phyloP scores from a whole-genome alignment of 2,113 vertebrate genomes.

The Artemisiospiza belli region DNA sequence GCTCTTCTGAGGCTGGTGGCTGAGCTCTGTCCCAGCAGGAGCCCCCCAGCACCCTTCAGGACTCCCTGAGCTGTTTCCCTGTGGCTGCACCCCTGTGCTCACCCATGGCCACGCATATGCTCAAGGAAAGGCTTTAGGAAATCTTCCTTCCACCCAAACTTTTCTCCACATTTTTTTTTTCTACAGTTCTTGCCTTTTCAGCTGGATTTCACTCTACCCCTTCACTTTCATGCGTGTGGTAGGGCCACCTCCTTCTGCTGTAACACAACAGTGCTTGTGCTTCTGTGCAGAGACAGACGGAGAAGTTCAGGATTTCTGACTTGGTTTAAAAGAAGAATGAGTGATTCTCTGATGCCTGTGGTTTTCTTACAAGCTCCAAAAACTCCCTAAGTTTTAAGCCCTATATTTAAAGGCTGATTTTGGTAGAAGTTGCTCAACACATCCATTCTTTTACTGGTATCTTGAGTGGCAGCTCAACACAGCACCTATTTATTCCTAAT shows the following conservation, averaged over 20 bases:
- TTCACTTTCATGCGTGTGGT: not conserved
- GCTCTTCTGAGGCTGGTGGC: not conserved
- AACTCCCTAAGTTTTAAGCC: not conserved
- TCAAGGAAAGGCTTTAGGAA: not conserved
- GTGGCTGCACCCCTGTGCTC: not conserved
- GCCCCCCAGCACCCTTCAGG: not conserved
- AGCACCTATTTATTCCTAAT: not conserved
- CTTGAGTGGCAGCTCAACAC: not conserved
- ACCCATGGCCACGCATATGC: not conserved
- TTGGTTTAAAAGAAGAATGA: not conserved
- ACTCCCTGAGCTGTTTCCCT: not conserved
- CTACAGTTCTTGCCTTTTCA: not conserved
- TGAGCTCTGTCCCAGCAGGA: not conserved
- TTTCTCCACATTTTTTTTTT: not conserved
- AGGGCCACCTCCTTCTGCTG: not conserved
- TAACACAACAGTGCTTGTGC: not conserved
- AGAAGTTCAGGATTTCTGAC: not conserved
- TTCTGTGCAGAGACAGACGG: not conserved
- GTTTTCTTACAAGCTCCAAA: not conserved
- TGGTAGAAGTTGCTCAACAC: not conserved
- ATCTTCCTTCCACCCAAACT: not conserved
- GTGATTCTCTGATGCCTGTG: not conserved
- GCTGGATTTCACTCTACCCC: not conserved
- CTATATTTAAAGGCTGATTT: not conserved
- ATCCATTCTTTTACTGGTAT: not conserved